Conservation (phyloP, 2,797 vertebrate species). For the Margarornis squamiger region DNA sequence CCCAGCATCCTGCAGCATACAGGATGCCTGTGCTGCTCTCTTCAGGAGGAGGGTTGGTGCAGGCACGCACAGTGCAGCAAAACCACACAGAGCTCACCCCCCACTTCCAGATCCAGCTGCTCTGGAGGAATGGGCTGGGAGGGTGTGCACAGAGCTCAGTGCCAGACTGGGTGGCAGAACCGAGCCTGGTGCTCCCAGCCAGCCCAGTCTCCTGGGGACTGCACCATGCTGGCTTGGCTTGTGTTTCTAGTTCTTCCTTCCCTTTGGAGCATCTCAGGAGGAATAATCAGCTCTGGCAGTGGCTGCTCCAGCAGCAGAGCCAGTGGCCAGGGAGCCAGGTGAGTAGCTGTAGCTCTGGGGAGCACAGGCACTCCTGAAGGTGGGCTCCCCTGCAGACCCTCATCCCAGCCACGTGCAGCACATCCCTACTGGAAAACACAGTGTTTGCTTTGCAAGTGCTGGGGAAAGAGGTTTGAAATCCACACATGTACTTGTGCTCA, state of each 20-base stretch:
- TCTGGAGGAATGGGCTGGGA: fast-evolving
- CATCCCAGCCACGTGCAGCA: not conserved
- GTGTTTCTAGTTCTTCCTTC: conserved; percentile 7
- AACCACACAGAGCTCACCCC: not conserved
- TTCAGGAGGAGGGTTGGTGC: not conserved
- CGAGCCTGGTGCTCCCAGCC: not conserved
- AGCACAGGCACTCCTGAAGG: not conserved
- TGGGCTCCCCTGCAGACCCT: not conserved
- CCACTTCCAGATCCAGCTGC: not conserved
- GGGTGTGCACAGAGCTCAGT: fast-evolving
- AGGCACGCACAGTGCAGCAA: not conserved
- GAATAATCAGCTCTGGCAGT: not conserved
- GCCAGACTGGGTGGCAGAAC: not conserved
- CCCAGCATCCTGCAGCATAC: not conserved
- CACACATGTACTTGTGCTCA: not conserved
- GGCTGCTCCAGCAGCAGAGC: not conserved
- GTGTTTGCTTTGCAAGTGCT: not conserved
- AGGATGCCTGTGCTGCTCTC: not conserved
- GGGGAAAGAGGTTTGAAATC: not conserved
- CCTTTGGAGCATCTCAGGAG: not conserved
- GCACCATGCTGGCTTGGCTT: not conserved
- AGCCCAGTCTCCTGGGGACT: not conserved
- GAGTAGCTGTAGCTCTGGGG: not conserved
- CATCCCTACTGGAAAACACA: not conserved
- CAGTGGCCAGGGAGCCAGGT: not conserved